Evolutionary conservation across 2,888 invertebrate species (phyloP), one percentile per base, ranked within the genome.

Genomic region (Ophion ellenae): DNA sequence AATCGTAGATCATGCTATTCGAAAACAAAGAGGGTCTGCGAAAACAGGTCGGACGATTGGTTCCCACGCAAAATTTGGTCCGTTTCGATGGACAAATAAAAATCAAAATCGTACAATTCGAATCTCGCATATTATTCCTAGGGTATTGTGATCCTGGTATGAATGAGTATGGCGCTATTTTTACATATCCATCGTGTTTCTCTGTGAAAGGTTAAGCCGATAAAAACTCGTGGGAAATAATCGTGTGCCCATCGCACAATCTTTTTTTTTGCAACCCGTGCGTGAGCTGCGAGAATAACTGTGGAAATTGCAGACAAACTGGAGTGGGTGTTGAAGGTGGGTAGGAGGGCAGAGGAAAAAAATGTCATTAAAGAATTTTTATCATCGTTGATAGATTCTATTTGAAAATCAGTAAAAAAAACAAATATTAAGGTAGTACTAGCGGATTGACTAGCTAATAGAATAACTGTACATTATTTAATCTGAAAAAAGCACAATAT

Each of bases 181-280:
- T 53, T 17, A 17, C 11, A 53, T 53, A 53, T 53, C 28, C 32
- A 53, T 53, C 32, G 47, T n/a, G 70, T 70, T 32, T 32, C n/a
- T 32, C 70, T 70, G 17, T 70, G 28, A 4, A 53, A 32, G 32
- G 47, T 70, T 53, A 32, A 9, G 70, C 3, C 17, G 47, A 28
- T 70, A 28, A 28, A 10, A 70, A 53, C 53, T 47, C 70, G 70
- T 70, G 70, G 32, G 53, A 53, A 70, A 32, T 47, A 17, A 32
- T 70, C 70, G 53, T 53, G 32, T 70, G 53, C 28, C 53, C 70
- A 28, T 53, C 24, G 14, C 20, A 2, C 47, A 40, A 24, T 45
- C 40, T 69, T 69, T 69, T 20, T 69, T 14, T 11, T 20, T 40
- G 20, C 45, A 53, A 17, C 11, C 17, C 53, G 53, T 69, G 69